Conservation (phyloP, 1,140 invertebrate species). For the Cecropterus lyciades region DNA sequence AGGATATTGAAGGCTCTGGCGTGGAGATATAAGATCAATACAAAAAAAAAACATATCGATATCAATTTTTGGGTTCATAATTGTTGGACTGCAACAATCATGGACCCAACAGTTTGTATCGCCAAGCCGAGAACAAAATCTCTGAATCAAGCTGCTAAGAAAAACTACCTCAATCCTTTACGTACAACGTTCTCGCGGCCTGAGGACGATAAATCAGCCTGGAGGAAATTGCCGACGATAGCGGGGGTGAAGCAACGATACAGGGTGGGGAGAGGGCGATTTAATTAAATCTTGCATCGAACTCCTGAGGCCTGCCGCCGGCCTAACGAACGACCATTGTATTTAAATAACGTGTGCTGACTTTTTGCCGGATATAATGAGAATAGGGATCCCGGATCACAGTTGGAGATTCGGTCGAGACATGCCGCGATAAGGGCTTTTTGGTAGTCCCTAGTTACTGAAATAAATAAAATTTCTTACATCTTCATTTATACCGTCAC, state of each 20-base stretch:
- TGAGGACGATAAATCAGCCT: slow-evolving; percentile 86
- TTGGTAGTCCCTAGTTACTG: not conserved
- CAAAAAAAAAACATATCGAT: no score
- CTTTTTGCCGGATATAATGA: slow-evolving; percentile 65
- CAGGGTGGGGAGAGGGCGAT: slow-evolving; percentile 57
- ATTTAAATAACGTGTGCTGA: slow-evolving; percentile 79
- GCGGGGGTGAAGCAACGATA: slow-evolving; percentile 42
- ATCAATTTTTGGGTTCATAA: no score
- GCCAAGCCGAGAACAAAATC: not conserved
- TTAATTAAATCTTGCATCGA: slow-evolving; percentile 82
- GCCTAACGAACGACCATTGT: slow-evolving; percentile 81
- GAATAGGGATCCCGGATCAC: slow-evolving; percentile 27
- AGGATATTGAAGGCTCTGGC: no score
- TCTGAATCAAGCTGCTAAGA: slow-evolving; percentile 35
- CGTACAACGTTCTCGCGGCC: slow-evolving; percentile 59
- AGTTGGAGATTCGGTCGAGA: slow-evolving; percentile 4
- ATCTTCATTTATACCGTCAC: no score
- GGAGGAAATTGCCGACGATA: slow-evolving; percentile 80
- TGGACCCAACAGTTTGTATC: slow-evolving; percentile 2
- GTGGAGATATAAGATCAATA: no score
- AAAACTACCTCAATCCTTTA: slow-evolving; percentile 72
- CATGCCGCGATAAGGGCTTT: not conserved
- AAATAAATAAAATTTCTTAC: no score
- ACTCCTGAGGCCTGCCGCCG: slow-evolving; percentile 76
- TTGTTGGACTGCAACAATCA: slow-evolving; percentile 2